phyloP scores from a whole-genome alignment of 2,888 invertebrate species.

The Deroplatys truncata region DNA sequence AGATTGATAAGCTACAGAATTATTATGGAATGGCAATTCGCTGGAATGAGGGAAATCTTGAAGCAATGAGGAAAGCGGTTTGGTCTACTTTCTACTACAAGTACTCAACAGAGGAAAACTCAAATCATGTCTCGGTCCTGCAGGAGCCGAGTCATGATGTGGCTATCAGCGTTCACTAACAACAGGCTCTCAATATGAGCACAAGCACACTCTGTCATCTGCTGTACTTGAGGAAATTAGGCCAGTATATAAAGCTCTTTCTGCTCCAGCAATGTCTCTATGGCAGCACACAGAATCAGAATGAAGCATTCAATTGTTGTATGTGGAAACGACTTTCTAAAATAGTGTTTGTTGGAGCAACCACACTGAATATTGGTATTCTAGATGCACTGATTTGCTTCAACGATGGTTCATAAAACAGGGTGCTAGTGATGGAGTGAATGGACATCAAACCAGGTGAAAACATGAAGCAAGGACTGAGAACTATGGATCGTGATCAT shows the following conservation, averaged over 20 bases:
- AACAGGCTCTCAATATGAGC: constrained; percentile 8
- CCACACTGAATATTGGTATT: constrained; percentile 15
- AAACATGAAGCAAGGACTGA: no score
- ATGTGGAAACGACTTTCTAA: constrained; percentile 24
- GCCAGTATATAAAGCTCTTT: constrained; percentile 19
- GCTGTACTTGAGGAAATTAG: constrained; percentile 25
- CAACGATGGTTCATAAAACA: constrained; percentile 16
- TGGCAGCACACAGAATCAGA: constrained; percentile 19
- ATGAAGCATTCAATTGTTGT: constrained; percentile 21
- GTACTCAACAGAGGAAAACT: constrained; percentile 26
- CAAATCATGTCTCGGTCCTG: constrained; percentile 22
- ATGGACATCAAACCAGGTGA: no score
- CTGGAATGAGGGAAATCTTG: constrained; percentile 2
- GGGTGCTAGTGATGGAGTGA: no score
- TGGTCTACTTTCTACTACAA: constrained; percentile 29
- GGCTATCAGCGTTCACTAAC: background rate
- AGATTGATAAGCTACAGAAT: constrained; percentile 17
- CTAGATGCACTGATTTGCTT: constrained; percentile 19
- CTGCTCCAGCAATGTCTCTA: constrained; percentile 18
- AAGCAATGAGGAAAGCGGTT: constrained; percentile 24
- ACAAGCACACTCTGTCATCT: constrained; percentile 18
- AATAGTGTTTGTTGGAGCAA: constrained; percentile 21
- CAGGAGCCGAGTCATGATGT: background rate
- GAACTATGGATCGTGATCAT: no score
- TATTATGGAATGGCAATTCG: constrained; percentile 29